These are phyloP conservation scores for Gymnobelideus leadbeateri DNA, from an alignment of 2,113 vertebrate species.

Conservation along the genomic window DNA sequence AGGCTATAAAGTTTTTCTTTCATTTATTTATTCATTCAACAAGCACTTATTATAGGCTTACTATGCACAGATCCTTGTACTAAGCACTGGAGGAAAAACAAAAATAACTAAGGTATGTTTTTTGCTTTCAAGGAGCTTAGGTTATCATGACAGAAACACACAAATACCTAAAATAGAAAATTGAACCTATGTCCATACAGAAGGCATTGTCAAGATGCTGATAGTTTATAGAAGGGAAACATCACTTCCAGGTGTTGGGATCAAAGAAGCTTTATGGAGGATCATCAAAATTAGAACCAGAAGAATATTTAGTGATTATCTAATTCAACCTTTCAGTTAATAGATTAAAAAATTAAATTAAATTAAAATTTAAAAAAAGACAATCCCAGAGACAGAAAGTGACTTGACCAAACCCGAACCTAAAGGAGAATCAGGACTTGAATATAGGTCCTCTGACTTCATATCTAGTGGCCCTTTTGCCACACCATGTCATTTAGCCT, in stretches of 20 bases:
- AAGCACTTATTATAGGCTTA: background rate
- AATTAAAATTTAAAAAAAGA: too few relatives aligned
- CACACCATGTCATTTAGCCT: background rate
- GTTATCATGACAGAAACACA: background rate
- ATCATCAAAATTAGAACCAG: background rate
- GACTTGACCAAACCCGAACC: background rate
- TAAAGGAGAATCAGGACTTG: background rate
- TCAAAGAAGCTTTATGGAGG: background rate
- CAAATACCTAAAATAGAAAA: background rate
- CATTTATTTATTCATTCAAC: background rate
- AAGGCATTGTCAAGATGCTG: background rate
- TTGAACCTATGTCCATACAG: background rate
- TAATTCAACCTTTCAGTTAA: background rate
- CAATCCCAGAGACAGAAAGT: background rate
- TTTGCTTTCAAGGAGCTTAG: background rate
- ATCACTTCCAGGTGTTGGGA: background rate
- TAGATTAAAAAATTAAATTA: too few relatives aligned
- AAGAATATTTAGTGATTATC: background rate
- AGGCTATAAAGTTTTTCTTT: slow-evolving; percentile 1
- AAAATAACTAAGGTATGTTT: background rate
- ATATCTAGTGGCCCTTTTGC: background rate
- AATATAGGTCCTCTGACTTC: background rate
- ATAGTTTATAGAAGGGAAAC: background rate
- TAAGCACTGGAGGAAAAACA: background rate
- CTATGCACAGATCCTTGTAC: background rate